These are phyloP conservation scores for Napeogenes inachia DNA, from an alignment of 2,888 invertebrate species.

Conservation along the genomic window DNA sequence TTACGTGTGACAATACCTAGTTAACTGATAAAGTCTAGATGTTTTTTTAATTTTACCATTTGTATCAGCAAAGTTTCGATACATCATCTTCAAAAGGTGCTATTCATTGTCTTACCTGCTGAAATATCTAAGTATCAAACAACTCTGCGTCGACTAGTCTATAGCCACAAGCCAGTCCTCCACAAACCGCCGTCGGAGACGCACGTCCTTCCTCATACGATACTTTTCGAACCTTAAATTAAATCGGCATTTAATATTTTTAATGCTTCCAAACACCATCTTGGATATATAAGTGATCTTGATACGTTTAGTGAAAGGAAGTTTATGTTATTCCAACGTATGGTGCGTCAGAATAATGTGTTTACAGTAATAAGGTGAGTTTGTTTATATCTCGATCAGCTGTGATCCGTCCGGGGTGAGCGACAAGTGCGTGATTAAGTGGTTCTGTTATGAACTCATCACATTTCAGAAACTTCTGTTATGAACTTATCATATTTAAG, in stretches of 20 bases:
- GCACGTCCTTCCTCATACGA: constrained; percentile 57
- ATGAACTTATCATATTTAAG: constrained; percentile 7
- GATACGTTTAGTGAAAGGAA: constrained; percentile 41
- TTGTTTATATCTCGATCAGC: constrained; percentile 62
- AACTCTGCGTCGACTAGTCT: neutral
- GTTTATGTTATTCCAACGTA: constrained; percentile 45
- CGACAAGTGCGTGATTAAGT: constrained; percentile 20
- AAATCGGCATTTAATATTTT: constrained; percentile 55
- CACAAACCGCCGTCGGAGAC: constrained; percentile 52
- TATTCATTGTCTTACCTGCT: constrained; percentile 10
- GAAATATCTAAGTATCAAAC: constrained; percentile 13
- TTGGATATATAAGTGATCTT: constrained; percentile 38
- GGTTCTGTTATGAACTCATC: constrained; percentile 14
- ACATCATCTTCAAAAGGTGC: constrained; percentile 4
- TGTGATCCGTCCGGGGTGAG: constrained; percentile 39
- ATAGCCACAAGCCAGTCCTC: constrained; percentile 56
- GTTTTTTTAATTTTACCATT: neutral
- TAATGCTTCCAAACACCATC: constrained; percentile 61
- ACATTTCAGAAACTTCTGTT: neutral
- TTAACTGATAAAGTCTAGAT: neutral
- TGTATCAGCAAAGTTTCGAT: neutral
- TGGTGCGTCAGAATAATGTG: constrained; percentile 47
- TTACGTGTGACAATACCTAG: neutral
- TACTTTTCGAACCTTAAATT: constrained; percentile 53
- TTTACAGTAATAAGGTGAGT: constrained; percentile 58